phyloP scores from a whole-genome alignment of 2,888 invertebrate species.

The Alloplasta piceator region DNA sequence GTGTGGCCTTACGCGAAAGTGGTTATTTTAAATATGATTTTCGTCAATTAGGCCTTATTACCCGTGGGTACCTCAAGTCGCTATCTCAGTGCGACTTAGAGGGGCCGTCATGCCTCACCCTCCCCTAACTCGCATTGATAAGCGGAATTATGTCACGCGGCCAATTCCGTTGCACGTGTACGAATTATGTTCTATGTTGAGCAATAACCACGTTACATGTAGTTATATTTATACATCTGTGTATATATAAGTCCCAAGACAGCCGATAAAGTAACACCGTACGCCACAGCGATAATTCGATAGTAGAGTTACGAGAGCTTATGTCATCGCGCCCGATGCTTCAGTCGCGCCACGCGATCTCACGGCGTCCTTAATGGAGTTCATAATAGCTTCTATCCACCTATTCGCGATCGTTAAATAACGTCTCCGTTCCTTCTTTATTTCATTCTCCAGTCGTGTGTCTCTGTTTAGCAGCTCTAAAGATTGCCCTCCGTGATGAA shows the following conservation, averaged over 20 bases:
- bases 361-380: conserved; percentile 23
- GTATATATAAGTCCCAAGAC: neutral
- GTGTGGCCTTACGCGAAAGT: no score
- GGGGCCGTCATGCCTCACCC: no score
- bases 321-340: conserved; percentile 49
- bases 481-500: conserved; percentile 22
- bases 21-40: no score
- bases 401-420: conserved; percentile 26
- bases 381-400: neutral
- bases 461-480: neutral
- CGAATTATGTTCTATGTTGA: no score
- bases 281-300: conserved; percentile 57
- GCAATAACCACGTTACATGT: no score
- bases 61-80: no score
- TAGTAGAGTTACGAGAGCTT: conserved; percentile 50
- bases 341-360: conserved; percentile 16
- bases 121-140: no score
- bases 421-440: neutral
- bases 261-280: conserved; percentile 51
- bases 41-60: no score
- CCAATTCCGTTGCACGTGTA: no score
- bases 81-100: no score
- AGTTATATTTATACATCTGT: neutral
- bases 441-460: conserved; percentile 9
- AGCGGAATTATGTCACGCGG: no score